These are phyloP conservation scores for Neotoxoptera formosana DNA, from an alignment of 1,140 invertebrate species.

Conservation along the genomic window DNA sequence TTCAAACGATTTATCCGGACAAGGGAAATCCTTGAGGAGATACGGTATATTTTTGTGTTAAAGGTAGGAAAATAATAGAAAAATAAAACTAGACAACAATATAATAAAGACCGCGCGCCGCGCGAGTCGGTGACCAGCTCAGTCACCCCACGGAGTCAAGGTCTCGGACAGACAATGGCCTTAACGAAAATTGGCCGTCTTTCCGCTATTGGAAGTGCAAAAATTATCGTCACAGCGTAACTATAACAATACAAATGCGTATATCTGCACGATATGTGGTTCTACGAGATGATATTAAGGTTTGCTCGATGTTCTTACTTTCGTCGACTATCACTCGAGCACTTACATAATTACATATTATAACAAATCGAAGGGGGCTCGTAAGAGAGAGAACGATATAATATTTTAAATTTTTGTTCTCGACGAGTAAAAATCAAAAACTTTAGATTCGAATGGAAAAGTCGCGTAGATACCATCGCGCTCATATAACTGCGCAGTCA, in stretches of 20 bases:
- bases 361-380: too few species aligned
- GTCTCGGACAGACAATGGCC: constrained; percentile 45
- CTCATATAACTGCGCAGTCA: too few species aligned
- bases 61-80: not conserved
- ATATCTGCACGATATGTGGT: not conserved
- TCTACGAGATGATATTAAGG: not conserved
- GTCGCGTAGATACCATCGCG: not conserved
- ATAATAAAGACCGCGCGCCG: not conserved
- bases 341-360: too few species aligned
- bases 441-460: not conserved
- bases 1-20: not conserved
- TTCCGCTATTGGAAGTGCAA: constrained; percentile 18
- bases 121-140: constrained; percentile 40
- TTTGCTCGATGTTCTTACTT: too few species aligned
- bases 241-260: not conserved
- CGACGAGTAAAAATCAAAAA: not conserved
- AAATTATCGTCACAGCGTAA: not conserved
- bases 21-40: constrained; percentile 27
- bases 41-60: not conserved
- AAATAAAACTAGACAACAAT: constrained; percentile 42
- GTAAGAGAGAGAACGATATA: too few species aligned
- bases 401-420: too few species aligned
- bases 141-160: constrained; percentile 54
- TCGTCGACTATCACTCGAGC: too few species aligned
- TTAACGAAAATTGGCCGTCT: constrained; percentile 24